Base-by-base conservation (phyloP, 2,888 invertebrate genomes). In the Athalia rosae region DNA sequence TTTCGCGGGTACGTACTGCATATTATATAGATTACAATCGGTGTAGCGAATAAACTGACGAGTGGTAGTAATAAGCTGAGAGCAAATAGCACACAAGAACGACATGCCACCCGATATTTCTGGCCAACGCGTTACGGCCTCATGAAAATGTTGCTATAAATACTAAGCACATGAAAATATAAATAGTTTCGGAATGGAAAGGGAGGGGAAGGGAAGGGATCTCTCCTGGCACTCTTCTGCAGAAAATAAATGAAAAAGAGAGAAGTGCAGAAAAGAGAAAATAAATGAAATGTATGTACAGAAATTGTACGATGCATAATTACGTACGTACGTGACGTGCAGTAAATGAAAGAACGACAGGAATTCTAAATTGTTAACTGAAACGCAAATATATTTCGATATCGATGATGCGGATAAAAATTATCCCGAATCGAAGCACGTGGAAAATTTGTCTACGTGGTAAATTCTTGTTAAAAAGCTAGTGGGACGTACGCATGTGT, bases 61-160 rank as follows among this genome's bases (percentile, higher is more conserved):
- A 28, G 28, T 28, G 28, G 28, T 28, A 28, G 28, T 28, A 28
- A 28, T 64, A 45, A 64, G 64, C 64, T 47, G 47, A 64, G 64
- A 64, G 64, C 64, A 64, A 64, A 64, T 64, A 64, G 64, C 64
- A 64, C 64, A 11, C 7, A 64, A 28, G 28, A 64, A 45, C 64
- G 64, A 64, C 64, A 47, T 64, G 47, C 47, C 47, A n/a, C 47
- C n/a, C 71, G 48, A 58, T 71, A 71, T 71, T 71, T 59, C 56
- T 71, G 58, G 71, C 58, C 45, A 41, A 71, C n/a, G 56, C 58
- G 58, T 71, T 71, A 59, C 71, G 71, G 71, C 47, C 71, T 69
- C 69, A 69, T 53, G 69, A 69, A 69, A 69, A 66, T 48, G 15
- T 7, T 15, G 28, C 67, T 67, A 67, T 67, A 53, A 53, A 67